phyloP scores from a whole-genome alignment of 1,140 invertebrate species.

The Drosophila teissieri region DNA sequence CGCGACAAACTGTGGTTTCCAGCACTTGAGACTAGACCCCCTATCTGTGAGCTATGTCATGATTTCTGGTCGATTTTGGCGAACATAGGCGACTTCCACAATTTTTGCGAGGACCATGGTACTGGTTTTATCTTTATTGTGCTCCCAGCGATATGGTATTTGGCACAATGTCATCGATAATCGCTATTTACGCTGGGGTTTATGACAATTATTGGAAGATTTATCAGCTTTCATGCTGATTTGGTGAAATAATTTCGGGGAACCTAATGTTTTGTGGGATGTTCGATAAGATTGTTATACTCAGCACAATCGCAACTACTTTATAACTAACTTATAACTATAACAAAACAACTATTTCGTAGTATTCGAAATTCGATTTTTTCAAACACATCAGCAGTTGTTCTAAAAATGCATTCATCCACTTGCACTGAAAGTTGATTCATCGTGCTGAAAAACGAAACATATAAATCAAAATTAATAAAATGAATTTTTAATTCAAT shows the following conservation, averaged over 20 bases:
- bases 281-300: constrained; percentile 6
- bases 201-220: constrained; percentile 21
- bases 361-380: too few species aligned
- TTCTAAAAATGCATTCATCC: background rate
- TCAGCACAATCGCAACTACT: background rate
- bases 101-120: constrained; percentile 24
- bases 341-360: too few species aligned
- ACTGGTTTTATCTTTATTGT: constrained; percentile 39
- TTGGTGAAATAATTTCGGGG: constrained; percentile 13
- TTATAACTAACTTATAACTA: too few species aligned
- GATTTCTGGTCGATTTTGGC: constrained; percentile 55
- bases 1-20: constrained; percentile 29
- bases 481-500: constrained; percentile 69
- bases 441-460: constrained; percentile 14
- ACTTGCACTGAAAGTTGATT: constrained; percentile 11
- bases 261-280: constrained; percentile 3
- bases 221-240: constrained; percentile 38
- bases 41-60: constrained; percentile 57
- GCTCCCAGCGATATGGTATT: constrained; percentile 13
- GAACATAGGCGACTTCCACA: constrained; percentile 4
- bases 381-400: too few species aligned
- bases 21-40: constrained; percentile 12
- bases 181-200: constrained; percentile 20
- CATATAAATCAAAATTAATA: constrained; percentile 51
- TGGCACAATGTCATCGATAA: constrained; percentile 34